Evolutionary conservation across 1,140 invertebrate genomes (phyloP), one percentile per base, ranked within the genome.

Genomic region (Laupala kohalensis): DNA sequence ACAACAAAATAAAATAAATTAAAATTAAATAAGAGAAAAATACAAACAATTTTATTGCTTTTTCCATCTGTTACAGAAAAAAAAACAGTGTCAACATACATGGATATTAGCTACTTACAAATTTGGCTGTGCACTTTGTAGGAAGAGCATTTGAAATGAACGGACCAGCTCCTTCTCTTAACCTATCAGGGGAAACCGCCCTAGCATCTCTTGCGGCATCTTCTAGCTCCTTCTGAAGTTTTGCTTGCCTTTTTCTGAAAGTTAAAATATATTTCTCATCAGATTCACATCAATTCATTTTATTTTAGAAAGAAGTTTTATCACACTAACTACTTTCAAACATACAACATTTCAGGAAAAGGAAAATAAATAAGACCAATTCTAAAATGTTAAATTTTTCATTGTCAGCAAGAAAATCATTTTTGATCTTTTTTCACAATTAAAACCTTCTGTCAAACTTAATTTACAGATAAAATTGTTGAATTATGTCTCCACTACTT

Each of bases 161-260:
- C 23, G 81, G 77, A 73, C 81, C 69, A 29, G 81, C 79, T 64
- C 82, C 79, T 78, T 89, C 74, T 70, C 69, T 74, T 25, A 74
- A 62, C 37, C 79, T 78, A 76, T 87, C 86, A 5, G 84, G 82
- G 72, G 82, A 84, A 63, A 84, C 73, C 24, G 82, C 81, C 75
- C 83, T 80, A 23, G 84, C 85, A 74, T 92, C 90, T 76, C 83
- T 85, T 9, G 92, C 94, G 19, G 95, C 95, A 79, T 97, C 95
- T 82, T 95, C 94, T 28, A 98, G 82, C 76, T 97, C 94, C 81
- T 93, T 91, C 79, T 92, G 89, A 78, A 97, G 84, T 81, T 90
- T 92, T 69, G 90, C 91, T 80, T 93, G 92, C 78, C 90, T 87
- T 83, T 92, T 92, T 80, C 92, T 95, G 83, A n/a, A 87, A 87